Base-by-base conservation (phyloP, 2,797 vertebrate species). In the Apogon talboti region DNA sequence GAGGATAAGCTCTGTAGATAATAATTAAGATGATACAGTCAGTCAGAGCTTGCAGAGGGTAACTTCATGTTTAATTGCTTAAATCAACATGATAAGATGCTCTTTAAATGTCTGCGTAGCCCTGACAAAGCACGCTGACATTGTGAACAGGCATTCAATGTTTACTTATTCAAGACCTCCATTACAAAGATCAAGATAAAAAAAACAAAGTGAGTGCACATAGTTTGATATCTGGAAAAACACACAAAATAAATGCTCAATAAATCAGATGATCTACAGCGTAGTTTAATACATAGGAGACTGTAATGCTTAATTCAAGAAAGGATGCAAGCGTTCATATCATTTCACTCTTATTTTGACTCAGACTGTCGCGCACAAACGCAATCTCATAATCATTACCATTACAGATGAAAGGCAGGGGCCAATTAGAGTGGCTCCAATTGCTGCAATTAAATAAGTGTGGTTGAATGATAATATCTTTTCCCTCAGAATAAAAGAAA, bases 361-460 rank as follows among this genome's bases (percentile, higher is more conserved):
- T 91, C 89, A 73, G 82, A 78, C 81, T 86, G 81, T 85, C 89
- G 87, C 87, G 89, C 87, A 86, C 79, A 90, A 87, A 82, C 87
- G 76, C 89, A 92, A 94, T 95, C 93, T 93, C 88, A 92, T 92
- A 87, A 93, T 94, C 93, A 93, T 94, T 91, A 93, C 90, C 92
- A 94, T 93, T 92, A 91, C 86, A 94, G 93, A 94, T 95, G 93
- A 95, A 95, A 95, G 94, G 87, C 81, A 67, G 88, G 77, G 87
- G 81, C 76, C 85, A 89, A 91, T 94, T 94, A 93, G 85, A 94
- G 90, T 90, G 92, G 91, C 90, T 93, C 91, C 91, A 94, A 95
- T 94, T 94, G 92, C 92, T 60, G 90, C 93, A 93, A 94, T 95
- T 95, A 94, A 94, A 94, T 94, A 94, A 92, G 93, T 94, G 93